Evolutionary conservation across 64 coral and sea anemone species (phyloP).

Genomic region (Astreopora myriophthalma): DNA sequence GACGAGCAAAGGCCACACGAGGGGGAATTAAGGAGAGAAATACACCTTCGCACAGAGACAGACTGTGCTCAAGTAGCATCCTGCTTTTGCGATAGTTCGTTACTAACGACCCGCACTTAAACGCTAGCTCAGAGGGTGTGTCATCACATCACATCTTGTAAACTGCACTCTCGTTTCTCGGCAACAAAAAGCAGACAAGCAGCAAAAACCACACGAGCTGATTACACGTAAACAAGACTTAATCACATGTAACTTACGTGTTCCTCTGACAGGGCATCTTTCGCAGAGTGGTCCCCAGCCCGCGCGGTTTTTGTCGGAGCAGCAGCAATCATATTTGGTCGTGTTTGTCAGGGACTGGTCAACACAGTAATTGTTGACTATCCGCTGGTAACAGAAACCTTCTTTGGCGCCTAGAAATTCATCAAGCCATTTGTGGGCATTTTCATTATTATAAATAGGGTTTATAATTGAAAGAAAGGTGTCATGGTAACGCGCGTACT

Average conservation of each 20-base stretch:
- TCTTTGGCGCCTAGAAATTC: slow-evolving; percentile 36
- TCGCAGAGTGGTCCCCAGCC: slow-evolving; percentile 90
- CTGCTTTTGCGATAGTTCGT: too few species aligned
- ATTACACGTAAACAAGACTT: background rate
- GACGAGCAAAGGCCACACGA: too few species aligned
- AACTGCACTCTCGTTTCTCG: too few species aligned
- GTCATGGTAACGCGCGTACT: too few species aligned
- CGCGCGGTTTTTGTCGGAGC: slow-evolving; percentile 53
- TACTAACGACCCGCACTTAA: too few species aligned
- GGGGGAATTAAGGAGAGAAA: too few species aligned
- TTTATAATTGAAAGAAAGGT: too few species aligned
- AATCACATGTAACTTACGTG: slow-evolving; percentile 62
- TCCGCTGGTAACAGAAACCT: slow-evolving; percentile 74
- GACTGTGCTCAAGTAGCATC: too few species aligned
- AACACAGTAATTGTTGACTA: slow-evolving; percentile 79
- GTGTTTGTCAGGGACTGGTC: slow-evolving; percentile 58
- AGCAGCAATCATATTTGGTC: slow-evolving; percentile 85
- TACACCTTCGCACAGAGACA: too few species aligned
- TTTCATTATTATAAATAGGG: background rate
- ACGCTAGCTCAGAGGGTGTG: too few species aligned
- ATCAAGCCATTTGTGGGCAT: background rate
- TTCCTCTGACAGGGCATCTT: slow-evolving; percentile 65
- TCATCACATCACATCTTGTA: too few species aligned
- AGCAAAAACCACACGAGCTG: background rate
- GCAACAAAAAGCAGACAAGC: background rate